Percentiles rank a stretch among this genome's conserved stretches.
Evolutionary conservation across 2,113 vertebrate genomes (phyloP).

Genomic region (Puma concolor): DNA sequence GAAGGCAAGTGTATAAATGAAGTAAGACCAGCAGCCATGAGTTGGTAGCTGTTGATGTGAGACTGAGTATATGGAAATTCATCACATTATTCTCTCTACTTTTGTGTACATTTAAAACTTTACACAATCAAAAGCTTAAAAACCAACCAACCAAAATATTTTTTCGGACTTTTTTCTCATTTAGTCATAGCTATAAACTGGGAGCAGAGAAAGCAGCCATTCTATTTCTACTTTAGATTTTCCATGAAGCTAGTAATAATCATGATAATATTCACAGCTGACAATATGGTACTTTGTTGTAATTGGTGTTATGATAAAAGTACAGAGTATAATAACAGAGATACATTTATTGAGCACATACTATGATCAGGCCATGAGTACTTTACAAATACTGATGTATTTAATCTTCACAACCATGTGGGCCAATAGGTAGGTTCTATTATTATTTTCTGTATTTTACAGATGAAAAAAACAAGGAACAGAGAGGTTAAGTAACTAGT

Average conservation of each 20-base stretch:
- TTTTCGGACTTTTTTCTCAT: not conserved
- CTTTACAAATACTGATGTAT: not conserved
- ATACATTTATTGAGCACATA: conserved; percentile 9
- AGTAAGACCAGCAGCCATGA: not conserved
- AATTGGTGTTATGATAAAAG: conserved; percentile 1
- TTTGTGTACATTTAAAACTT: not conserved
- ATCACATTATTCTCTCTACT: not conserved
- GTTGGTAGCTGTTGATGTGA: conserved; percentile 11
- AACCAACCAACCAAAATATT: conserved; percentile 22
- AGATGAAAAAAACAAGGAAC: not conserved
- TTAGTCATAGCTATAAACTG: not conserved
- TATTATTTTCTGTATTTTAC: not conserved
- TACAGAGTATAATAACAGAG: not conserved
- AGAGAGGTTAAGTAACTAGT: not conserved
- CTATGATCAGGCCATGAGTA: not conserved
- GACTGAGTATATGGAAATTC: not conserved
- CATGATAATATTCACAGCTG: not conserved
- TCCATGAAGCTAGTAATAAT: conserved; percentile 18
- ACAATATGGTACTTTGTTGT: not conserved
- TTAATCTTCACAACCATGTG: not conserved
- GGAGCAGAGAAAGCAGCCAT: not conserved
- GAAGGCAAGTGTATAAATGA: not conserved
- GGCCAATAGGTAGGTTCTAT: not conserved
- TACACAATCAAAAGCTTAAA: conserved; percentile 1
- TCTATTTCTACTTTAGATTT: conserved; percentile 36